Percentiles rank a stretch among this genome's conserved stretches.
These are phyloP conservation scores for Pseudococcus viburni DNA, from an alignment of 2,888 invertebrate species.

Conservation along the genomic window DNA sequence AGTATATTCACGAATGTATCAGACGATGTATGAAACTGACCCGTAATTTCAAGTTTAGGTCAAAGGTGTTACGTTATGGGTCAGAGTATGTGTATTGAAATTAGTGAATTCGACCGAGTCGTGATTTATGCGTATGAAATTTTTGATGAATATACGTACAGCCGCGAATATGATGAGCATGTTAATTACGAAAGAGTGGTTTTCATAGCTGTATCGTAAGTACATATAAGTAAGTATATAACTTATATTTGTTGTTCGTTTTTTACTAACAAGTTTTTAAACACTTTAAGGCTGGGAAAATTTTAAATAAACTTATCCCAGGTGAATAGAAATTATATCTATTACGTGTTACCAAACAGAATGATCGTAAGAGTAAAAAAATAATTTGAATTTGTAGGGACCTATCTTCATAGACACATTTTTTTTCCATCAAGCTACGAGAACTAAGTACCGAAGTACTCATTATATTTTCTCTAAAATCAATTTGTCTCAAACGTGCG, in stretches of 20 bases:
- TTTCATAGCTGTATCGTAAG: not conserved
- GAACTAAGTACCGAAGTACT: too few relatives aligned
- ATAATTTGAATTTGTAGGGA: not conserved
- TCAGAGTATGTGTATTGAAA: slow-evolving; percentile 40
- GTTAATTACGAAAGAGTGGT: slow-evolving; percentile 46
- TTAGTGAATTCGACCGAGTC: slow-evolving; percentile 27
- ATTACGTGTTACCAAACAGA: slow-evolving; percentile 16
- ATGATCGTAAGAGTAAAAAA: not conserved
- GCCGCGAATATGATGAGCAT: slow-evolving; percentile 14
- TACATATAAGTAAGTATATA: not conserved
- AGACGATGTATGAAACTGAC: slow-evolving; percentile 46
- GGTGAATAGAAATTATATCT: not conserved
- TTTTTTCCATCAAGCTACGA: too few relatives aligned
- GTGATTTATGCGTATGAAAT: slow-evolving; percentile 53
- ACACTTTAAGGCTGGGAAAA: not conserved
- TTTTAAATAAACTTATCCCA: not conserved
- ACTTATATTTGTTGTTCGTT: not conserved
- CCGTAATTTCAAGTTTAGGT: slow-evolving; percentile 45
- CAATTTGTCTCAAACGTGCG: too few relatives aligned
- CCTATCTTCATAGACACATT: too few relatives aligned
- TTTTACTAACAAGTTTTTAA: not conserved
- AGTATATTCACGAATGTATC: slow-evolving; percentile 19
- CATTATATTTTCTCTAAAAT: too few relatives aligned
- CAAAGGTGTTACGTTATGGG: slow-evolving; percentile 21
- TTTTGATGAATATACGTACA: slow-evolving; percentile 23